Percentiles rank a stretch among this genome's conserved stretches.
Conservation (phyloP, 2,888 invertebrate genomes). For the Drosophila nr. perissopoda region DNA sequence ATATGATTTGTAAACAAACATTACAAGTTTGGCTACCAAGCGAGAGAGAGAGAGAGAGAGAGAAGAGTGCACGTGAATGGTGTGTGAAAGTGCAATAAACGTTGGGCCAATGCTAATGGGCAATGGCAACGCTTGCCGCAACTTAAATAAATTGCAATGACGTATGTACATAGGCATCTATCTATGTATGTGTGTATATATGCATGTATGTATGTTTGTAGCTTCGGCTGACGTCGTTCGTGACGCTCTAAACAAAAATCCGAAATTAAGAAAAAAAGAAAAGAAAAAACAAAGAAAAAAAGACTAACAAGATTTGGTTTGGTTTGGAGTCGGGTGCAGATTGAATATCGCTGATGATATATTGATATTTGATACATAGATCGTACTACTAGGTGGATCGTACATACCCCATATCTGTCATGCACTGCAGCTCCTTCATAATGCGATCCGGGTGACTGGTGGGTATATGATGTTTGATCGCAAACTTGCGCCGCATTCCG, state of each 20-base stretch:
- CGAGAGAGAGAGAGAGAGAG: constrained; percentile 6
- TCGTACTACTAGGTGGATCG: background rate
- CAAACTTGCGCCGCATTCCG: constrained; percentile 88
- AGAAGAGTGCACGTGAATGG: constrained; percentile 68
- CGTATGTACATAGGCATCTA: constrained; percentile 55
- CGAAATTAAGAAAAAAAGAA: background rate
- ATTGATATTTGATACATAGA: constrained; percentile 1
- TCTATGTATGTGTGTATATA: background rate
- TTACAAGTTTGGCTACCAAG: constrained; percentile 21
- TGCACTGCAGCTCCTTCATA: constrained; percentile 92
- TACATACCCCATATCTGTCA: constrained; percentile 90
- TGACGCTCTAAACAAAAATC: constrained; percentile 54
- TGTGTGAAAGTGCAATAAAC: constrained; percentile 80
- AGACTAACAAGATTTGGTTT: background rate
- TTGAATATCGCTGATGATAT: background rate
- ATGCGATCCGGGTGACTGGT: constrained; percentile 93
- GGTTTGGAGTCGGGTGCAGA: constrained; percentile 2
- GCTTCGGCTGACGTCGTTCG: constrained; percentile 67
- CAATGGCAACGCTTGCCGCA: constrained; percentile 33
- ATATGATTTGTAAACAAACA: constrained; percentile 61
- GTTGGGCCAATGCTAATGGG: constrained; percentile 42
- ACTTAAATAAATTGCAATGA: constrained; percentile 74
- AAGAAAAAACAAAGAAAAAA: background rate
- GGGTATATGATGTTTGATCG: constrained; percentile 94
- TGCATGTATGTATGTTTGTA: background rate